Evolutionary conservation across 2,888 invertebrate genomes (phyloP), one percentile per base, ranked within the genome.

Genomic region (Phymatocera aterrima): DNA sequence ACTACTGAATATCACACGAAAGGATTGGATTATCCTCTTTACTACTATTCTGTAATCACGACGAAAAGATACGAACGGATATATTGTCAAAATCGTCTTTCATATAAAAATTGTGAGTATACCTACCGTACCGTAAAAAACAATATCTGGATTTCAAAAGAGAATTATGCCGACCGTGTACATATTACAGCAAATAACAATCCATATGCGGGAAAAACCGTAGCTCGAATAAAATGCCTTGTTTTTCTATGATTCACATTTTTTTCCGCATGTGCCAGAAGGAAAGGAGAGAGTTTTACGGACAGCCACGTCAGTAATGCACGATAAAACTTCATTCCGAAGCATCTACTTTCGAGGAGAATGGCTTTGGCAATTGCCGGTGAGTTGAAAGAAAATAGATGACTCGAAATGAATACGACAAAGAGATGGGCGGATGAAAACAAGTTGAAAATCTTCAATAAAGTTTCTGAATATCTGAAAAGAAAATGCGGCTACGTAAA

Each of bases 241-340:
- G 57, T 34, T 61, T 34, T 61, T 12, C 34, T 37, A 6, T 34
- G 10, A n/a, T 6, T 21, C 6, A 8, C 3, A n/a, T 37, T 18
- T 10, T 37, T 37, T 18, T 3, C 3, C 28, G 10, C 54, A 31
- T 18, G 3, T n/a, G 34, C 18, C n/a, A 68, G 24, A 46, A 28
- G 6, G n/a, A 46, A 43, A 24, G 43, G 5, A 68, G 28, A 15
- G 43, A 64, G 64, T 64, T 64, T 21, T 8, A 37, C 37, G 18
- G 37, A 64, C 18, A 64, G 21, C 34, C 18, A 34, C 21, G 37
- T 34, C 34, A 21, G 68, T 40, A 43, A 68, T 68, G 68, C 68
- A 43, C 68, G 68, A 68, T 68, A 68, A 68, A 68, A 68, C 68
- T 68, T 24, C 43, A 68, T 68, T 68, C 43, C 15, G 6, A 68